Evolutionary conservation across 1,140 invertebrate species (phyloP), one percentile per base, ranked within the genome.

Genomic region (Coenobita brevimanus): DNA sequence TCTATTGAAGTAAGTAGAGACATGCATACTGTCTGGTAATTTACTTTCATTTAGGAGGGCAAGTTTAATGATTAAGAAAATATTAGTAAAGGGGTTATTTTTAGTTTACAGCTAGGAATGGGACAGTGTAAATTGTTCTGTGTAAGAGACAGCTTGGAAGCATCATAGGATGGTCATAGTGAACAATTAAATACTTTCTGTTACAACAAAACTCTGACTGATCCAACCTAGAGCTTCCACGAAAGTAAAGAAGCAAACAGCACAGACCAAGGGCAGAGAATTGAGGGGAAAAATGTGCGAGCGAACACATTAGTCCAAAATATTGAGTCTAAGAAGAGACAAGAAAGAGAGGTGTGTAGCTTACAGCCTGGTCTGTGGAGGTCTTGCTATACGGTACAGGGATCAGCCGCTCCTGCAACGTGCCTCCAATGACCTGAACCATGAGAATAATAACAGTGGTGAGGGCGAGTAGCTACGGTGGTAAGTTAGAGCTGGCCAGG

Each of bases 291-390:
- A 73, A 92, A 88, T 92, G 91, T 90, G 89, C 92, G 91, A 91
- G 90, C 82, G 82, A 84, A 86, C 75, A 89, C 89, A 91, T 88
- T 89, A 86, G 89, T 87, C 85, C 85, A 87, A 87, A 91, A 91
- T 91, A 91, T 89, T 89, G 89, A 91, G 89, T 90, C 80, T 78
- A 89, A 89, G 80, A 82, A 88, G 79, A 88, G 82, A 91, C 86
- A 89, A 92, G 92, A 92, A n/a, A 50, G 91, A 92, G 91, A 91
- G 92, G 90, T 91, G 91, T 92, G 93, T 93, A 93, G 96, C 97
- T 98, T 98, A 98, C 97, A 97, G 97, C 97, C 97, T 98, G 97
- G 95, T 98, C 97, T 95, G 97, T 98, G 94, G 97, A 97, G 95
- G 97, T 98, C 97, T 98, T 98, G 97, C 97, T 98, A 97, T 98